Evolutionary conservation across 2,113 vertebrate genomes (phyloP).

Genomic region (Xenopus laevis): DNA sequence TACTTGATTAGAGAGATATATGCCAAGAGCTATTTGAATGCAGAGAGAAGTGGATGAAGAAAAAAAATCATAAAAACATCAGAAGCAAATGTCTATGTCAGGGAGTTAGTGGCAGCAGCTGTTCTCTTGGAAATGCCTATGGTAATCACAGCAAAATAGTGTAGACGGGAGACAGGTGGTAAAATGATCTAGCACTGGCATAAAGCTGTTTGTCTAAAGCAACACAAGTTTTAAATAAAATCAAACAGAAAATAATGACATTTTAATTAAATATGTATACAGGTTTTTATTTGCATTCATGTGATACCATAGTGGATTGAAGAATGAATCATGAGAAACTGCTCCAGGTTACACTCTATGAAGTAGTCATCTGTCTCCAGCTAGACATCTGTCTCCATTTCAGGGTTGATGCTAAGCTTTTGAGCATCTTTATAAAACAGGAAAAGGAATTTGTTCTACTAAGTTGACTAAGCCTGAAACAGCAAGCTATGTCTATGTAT

Average conservation of each 20-base stretch:
- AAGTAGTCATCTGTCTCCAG: not conserved
- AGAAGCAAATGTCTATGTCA: slow-evolving; percentile 16
- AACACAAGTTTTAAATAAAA: not conserved
- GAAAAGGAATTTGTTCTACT: too few species aligned
- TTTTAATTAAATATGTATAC: not conserved
- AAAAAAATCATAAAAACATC: not conserved
- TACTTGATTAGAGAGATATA: too few species aligned
- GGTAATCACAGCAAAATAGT: slow-evolving; percentile 7
- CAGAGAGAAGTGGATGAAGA: not conserved
- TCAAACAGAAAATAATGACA: not conserved
- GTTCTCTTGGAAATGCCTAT: slow-evolving; percentile 24
- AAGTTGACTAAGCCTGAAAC: too few species aligned
- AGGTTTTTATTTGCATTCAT: not conserved
- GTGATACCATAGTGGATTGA: not conserved
- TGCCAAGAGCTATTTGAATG: too few species aligned
- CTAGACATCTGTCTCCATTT: not conserved
- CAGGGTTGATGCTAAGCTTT: not conserved
- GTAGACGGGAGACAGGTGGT: slow-evolving; percentile 18
- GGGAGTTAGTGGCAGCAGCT: slow-evolving; percentile 18
- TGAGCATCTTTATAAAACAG: too few species aligned
- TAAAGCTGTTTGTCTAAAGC: not conserved
- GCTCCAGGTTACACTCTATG: not conserved
- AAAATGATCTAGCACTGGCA: slow-evolving; percentile 18
- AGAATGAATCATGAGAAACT: not conserved
- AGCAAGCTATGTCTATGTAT: too few species aligned